Conservation (phyloP, 2,888 invertebrate species). For the Hyposoter dolosus region DNA sequence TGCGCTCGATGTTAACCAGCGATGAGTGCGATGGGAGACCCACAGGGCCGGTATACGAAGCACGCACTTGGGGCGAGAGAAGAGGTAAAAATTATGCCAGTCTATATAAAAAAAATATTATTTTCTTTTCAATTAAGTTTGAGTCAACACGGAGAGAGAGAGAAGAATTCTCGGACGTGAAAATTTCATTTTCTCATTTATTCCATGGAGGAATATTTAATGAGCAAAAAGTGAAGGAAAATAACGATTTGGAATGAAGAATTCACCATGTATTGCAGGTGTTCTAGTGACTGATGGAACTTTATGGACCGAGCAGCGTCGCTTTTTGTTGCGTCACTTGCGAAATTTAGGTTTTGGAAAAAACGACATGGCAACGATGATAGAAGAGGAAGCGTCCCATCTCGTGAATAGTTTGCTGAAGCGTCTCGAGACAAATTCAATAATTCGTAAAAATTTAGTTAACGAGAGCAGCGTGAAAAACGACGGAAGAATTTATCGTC, state of each 20-base stretch:
- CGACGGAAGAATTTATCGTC: conserved; percentile 77
- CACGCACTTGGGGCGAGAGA: conserved; percentile 91
- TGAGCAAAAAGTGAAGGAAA: neutral
- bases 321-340: conserved; percentile 91
- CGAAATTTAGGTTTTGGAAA: conserved; percentile 94
- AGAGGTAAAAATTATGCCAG: conserved; percentile 84
- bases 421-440: conserved; percentile 82
- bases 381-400: conserved; percentile 89
- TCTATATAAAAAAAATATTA: neutral
- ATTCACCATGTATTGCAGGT: conserved; percentile 81
- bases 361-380: conserved; percentile 90
- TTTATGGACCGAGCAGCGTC: conserved; percentile 91
- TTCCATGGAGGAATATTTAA: neutral
- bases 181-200: neutral
- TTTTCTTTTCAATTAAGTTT: neutral
- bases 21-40: conserved; percentile 93
- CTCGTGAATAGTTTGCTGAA: conserved; percentile 88
- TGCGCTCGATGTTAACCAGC: conserved; percentile 91
- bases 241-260: neutral
- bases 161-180: neutral
- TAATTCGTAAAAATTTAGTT: conserved; percentile 10
- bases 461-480: conserved; percentile 66
- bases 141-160: neutral
- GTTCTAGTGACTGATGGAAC: conserved; percentile 91
- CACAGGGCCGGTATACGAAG: conserved; percentile 90